Percentiles rank a stretch among this genome's conserved stretches.
Evolutionary conservation across 2,888 invertebrate species (phyloP).

Genomic region (Halocaridina rubra): DNA sequence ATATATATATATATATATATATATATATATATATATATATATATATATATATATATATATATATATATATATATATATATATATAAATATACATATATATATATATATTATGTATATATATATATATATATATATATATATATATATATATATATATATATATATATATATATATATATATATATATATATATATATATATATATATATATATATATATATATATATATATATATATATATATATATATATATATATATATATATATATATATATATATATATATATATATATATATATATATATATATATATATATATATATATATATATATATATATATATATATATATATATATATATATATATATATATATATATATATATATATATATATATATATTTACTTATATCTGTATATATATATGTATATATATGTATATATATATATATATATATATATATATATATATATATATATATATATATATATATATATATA

Average conservation of each 20-base stretch:
- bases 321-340: not conserved
- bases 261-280: not conserved
- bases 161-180: constrained; percentile 14
- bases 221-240: not conserved
- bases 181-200: constrained; percentile 1
- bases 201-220: not conserved
- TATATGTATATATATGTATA: not conserved
- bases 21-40: not conserved
- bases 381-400: not conserved
- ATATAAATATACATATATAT: not conserved
- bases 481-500: not conserved
- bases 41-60: not conserved
- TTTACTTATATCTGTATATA: not conserved
- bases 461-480: not conserved
- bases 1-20: not conserved
- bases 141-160: constrained; percentile 11
- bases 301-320: not conserved
- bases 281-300: not conserved
- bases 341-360: not conserved
- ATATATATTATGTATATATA: not conserved
- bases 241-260: not conserved
- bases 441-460: not conserved
- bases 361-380: not conserved
- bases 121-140: not conserved
- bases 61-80: not conserved